A percentile compares a stretch with the other conserved stretches of the same genome.
phyloP scores from a whole-genome alignment of 2,888 invertebrate species.

The Tetramorium bicarinatum region DNA sequence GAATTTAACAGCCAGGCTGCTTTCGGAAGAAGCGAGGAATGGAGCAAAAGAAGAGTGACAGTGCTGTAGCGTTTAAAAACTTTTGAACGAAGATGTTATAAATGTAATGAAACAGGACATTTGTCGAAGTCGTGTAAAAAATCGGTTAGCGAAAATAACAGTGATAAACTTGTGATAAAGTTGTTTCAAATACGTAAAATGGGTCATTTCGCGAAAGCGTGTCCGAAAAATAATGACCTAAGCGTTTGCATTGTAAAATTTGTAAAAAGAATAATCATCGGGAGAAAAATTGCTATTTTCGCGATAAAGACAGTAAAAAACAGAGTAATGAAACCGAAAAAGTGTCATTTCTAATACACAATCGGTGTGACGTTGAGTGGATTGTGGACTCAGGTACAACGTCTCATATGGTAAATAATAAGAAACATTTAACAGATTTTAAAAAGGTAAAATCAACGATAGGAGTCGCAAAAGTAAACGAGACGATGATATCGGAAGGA shows the following conservation, averaged over 20 bases:
- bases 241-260: background rate
- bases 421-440: background rate
- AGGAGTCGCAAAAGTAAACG: background rate
- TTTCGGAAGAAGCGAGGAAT: constrained; percentile 13
- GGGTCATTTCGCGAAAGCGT: no score
- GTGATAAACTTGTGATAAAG: no score
- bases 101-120: background rate
- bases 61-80: constrained; percentile 37
- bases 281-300: background rate
- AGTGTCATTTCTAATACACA: background rate
- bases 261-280: background rate
- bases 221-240: background rate
- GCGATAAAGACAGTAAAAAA: background rate
- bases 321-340: background rate
- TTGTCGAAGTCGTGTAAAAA: background rate
- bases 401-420: background rate
- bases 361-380: background rate
- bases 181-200: no score
- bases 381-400: background rate
- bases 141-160: no score
- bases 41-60: background rate
- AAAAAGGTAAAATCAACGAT: background rate
- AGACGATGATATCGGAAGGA: background rate
- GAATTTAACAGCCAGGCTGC: constrained; percentile 18
- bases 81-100: background rate